Evolutionary conservation across 2,888 invertebrate genomes (phyloP).

Genomic region (Orgyia antiqua): DNA sequence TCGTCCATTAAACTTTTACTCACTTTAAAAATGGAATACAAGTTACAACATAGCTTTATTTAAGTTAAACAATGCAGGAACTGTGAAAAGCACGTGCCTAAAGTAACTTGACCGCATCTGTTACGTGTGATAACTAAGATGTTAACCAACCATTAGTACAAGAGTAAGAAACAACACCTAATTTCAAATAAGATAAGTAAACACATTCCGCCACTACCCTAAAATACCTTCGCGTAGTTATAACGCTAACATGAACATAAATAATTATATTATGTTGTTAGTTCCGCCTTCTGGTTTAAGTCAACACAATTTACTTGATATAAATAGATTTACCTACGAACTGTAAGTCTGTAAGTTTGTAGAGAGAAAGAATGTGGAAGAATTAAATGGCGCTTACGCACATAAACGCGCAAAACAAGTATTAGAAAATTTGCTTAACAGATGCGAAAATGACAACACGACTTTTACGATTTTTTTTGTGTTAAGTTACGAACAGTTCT

Average conservation of each 20-base stretch:
- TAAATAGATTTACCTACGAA: constrained; percentile 11
- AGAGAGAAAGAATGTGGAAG: too few relatives aligned
- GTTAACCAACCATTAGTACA: constrained; percentile 9
- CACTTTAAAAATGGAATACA: too few relatives aligned
- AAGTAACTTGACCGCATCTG: background rate
- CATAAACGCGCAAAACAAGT: too few relatives aligned
- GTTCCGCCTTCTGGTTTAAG: constrained; percentile 14
- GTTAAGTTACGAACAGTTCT: too few relatives aligned
- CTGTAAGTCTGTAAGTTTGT: too few relatives aligned
- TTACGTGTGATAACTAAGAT: constrained; percentile 6
- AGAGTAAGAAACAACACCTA: constrained; percentile 13
- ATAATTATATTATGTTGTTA: constrained; percentile 3
- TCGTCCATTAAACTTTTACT: too few relatives aligned
- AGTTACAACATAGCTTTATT: too few relatives aligned
- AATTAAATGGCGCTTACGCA: too few relatives aligned
- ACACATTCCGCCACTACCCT: constrained; percentile 16
- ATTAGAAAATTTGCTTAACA: too few relatives aligned
- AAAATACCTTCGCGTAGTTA: constrained; percentile 20
- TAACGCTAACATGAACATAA: constrained; percentile 6
- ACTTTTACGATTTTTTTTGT: too few relatives aligned
- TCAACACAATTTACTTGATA: constrained; percentile 3
- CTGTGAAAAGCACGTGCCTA: background rate
- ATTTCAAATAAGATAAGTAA: constrained; percentile 17
- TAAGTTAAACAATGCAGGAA: background rate
- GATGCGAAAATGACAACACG: too few relatives aligned